Evolutionary conservation across 37 sponge, comb jelly and placozoan genomes (phyloP), one percentile per base, ranked within the genome.

Genomic region (Chondrilla cf. caribensis): DNA sequence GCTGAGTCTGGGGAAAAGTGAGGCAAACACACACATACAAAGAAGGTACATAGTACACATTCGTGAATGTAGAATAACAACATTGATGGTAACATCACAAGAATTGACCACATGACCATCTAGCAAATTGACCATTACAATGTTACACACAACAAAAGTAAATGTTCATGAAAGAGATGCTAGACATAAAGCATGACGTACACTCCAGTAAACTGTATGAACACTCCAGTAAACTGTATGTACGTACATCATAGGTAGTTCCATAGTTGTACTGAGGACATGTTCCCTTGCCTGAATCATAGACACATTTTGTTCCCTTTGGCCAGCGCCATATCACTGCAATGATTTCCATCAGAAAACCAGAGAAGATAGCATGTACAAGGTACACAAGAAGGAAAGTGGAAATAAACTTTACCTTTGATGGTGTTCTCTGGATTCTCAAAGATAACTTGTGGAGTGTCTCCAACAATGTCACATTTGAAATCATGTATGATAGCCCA

Each of bases 401-500:
- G 15, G 7, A 8, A 62, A 62, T 38, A 19, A 9, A 38, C 5
- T 39, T 44, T 39, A 87, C 91, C 81, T 60, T 58, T 87, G 73
- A 83, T 79, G 54, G 87, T 87, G 33, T 81, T 64, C 11, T 44
- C 25, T 11, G 90, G 90, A 35, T 31, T 83, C 80, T 90, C 90
- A 39, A 79, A 37, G 17, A 76, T 47, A 21, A 62, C 28, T 5
- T 80, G 87, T 9, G 21, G 57, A 15, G 39, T 54, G 6, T 25
- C 38, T 22, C 36, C 81, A 60, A 75, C 84, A 42, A 15, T 38
- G 81, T 86, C 84, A 83, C 90, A 90, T 60, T 84, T 38, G 71
- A 90, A 79, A n/a, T 90, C 90, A 62, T 73, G 80, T 29, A 90
- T 59, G 17, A 90, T 70, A 33, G 84, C 86, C 39, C 78, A 81